These are phyloP conservation scores for Amorpha juglandis DNA, from an alignment of 2,888 invertebrate genomes.

Conservation along the genomic window DNA sequence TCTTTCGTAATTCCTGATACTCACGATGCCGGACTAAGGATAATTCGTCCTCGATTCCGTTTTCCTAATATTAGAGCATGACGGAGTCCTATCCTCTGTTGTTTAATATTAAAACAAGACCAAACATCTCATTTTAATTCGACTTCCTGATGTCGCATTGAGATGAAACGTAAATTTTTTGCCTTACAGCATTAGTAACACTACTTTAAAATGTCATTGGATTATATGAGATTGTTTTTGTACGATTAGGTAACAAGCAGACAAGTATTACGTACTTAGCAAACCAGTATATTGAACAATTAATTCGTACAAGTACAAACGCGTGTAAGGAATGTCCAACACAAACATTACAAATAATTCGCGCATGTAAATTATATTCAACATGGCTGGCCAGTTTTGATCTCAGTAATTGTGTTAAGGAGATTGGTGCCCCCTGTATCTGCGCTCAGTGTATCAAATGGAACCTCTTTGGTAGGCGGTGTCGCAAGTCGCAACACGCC, in stretches of 20 bases:
- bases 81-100: no score
- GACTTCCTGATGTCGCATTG: background rate
- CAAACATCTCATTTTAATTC: conserved; percentile 1
- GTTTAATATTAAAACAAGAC: no score
- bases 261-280: background rate
- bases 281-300: background rate
- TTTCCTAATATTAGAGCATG: no score
- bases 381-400: conserved; percentile 6
- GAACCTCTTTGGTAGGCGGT: conserved; percentile 67
- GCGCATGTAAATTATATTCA: conserved; percentile 22
- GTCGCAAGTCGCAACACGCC: conserved; percentile 78
- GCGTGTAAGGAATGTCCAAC: background rate
- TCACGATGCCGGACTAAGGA: no score
- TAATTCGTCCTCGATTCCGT: no score
- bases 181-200: background rate
- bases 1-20: no score
- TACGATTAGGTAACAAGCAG: background rate
- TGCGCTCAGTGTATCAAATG: conserved; percentile 33
- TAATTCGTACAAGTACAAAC: background rate
- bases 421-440: conserved; percentile 48
- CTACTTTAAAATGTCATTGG: background rate
- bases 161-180: background rate
- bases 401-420: conserved; percentile 35
- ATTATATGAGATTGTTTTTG: background rate
- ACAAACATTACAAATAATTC: conserved; percentile 3